Conservation (phyloP, 2,797 vertebrate genomes). For the Glyptemys insculpta region DNA sequence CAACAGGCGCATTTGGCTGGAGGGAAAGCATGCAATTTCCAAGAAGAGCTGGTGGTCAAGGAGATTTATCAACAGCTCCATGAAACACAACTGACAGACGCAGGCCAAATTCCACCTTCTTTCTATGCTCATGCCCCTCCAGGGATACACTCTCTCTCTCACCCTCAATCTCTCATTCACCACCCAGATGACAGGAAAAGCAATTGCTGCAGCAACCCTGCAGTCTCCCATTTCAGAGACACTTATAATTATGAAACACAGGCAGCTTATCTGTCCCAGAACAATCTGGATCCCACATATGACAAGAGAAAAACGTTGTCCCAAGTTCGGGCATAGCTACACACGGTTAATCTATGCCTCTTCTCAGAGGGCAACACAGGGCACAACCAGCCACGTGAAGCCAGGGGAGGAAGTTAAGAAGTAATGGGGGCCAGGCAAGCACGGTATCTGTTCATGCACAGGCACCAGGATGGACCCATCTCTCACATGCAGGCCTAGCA, state of each 20-base stretch:
- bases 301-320: background rate
- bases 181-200: background rate
- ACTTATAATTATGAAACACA: fast-evolving
- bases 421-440: background rate
- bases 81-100: background rate
- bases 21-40: background rate
- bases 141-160: background rate
- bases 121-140: background rate
- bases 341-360: fast-evolving
- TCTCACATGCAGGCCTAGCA: constrained; percentile 53
- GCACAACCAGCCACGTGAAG: fast-evolving
- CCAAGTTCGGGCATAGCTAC: fast-evolving
- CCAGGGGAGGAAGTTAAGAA: background rate
- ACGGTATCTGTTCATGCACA: background rate
- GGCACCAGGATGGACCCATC: background rate
- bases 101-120: background rate
- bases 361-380: background rate
- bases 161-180: background rate
- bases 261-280: background rate
- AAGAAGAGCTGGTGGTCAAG: background rate
- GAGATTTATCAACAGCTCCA: background rate
- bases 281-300: background rate
- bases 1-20: background rate
- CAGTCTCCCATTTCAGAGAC: fast-evolving
- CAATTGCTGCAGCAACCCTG: background rate